These are phyloP conservation scores for Triplophysa tibetana DNA, from an alignment of 2,113 vertebrate species.

Conservation along the genomic window DNA sequence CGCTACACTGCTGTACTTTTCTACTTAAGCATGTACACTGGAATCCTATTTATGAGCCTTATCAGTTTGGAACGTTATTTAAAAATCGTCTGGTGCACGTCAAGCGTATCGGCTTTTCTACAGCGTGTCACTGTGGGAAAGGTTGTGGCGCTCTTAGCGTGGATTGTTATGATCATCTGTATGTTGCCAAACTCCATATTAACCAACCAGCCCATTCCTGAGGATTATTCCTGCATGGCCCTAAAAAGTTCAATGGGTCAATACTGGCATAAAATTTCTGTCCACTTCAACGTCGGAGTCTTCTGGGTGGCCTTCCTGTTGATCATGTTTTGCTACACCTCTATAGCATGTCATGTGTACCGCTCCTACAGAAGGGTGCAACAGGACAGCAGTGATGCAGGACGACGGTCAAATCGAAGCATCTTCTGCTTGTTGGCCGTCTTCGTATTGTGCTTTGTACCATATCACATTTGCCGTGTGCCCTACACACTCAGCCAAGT, in stretches of 20 bases:
- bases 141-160: conserved; percentile 68
- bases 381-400: conserved; percentile 59
- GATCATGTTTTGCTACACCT: conserved; percentile 80
- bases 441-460: conserved; percentile 89
- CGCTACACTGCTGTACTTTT: conserved; percentile 84
- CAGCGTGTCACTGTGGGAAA: conserved; percentile 74
- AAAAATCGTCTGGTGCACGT: conserved; percentile 74
- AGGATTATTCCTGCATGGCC: conserved; percentile 67
- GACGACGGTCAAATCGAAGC: conserved; percentile 82
- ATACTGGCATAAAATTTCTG: conserved; percentile 80
- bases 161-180: conserved; percentile 72
- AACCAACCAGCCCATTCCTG: conserved; percentile 64
- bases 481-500: conserved; percentile 86
- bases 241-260: conserved; percentile 81
- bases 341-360: conserved; percentile 85
- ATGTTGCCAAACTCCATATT: conserved; percentile 84
- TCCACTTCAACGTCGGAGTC: conserved; percentile 69
- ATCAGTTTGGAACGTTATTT: conserved; percentile 89
- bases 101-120: conserved; percentile 55
- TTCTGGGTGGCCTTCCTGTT: conserved; percentile 85
- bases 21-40: conserved; percentile 87
- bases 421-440: conserved; percentile 88
- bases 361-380: conserved; percentile 77
- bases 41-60: conserved; percentile 86
- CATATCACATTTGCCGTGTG: conserved; percentile 85